Conservation (phyloP, 2,113 vertebrate species). For the Sterna hirundo region DNA sequence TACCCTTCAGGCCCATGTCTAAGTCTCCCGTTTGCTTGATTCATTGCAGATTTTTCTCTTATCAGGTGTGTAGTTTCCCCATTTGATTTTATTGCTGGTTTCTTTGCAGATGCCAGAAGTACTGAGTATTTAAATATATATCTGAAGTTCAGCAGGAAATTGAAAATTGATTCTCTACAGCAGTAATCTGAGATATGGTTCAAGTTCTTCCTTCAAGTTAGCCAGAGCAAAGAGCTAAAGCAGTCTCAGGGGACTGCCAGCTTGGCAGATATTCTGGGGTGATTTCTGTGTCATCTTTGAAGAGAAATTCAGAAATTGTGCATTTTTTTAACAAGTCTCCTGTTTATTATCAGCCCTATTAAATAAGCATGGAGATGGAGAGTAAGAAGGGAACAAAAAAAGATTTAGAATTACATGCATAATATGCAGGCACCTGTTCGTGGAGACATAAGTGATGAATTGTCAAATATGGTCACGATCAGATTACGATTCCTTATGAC, state of each 20-base stretch:
- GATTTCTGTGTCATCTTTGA: not conserved
- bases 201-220: slow-evolving; percentile 26
- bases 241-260: not conserved
- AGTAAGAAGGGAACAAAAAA: not conserved
- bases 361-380: rapidly evolving
- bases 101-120: slow-evolving; percentile 43
- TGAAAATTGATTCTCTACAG: slow-evolving; percentile 63
- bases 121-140: slow-evolving; percentile 55
- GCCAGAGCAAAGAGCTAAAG: slow-evolving; percentile 13
- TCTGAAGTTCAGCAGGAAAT: slow-evolving; percentile 52
- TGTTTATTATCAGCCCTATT: not conserved
- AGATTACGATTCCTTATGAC: not conserved
- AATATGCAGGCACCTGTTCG: not conserved
- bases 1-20: not conserved
- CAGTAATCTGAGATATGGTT: slow-evolving; percentile 52
- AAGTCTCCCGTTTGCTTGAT: not conserved
- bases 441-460: not conserved
- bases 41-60: slow-evolving; percentile 13
- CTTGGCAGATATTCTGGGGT: not conserved
- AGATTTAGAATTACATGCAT: not conserved
- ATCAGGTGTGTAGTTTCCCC: slow-evolving; percentile 7
- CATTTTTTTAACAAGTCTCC: not conserved
- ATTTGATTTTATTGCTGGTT: slow-evolving; percentile 57
- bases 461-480: not conserved
- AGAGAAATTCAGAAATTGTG: not conserved